A percentile compares a stretch with the other conserved stretches of the same genome.
Conservation (phyloP, 2,797 vertebrate species). For the Chaunax sp. region DNA sequence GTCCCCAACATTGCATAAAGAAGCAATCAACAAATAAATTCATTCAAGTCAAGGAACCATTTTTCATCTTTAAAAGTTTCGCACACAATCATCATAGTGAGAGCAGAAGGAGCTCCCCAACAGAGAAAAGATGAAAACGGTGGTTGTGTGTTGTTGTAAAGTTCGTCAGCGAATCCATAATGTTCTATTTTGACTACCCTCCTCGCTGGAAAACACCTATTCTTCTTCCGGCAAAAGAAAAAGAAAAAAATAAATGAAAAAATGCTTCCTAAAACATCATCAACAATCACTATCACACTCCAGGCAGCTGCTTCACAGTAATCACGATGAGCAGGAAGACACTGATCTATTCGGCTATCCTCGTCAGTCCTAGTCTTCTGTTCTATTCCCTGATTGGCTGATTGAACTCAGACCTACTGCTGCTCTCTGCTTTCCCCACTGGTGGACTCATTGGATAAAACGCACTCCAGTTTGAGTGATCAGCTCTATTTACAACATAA, state of each 20-base stretch:
- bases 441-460: slow-evolving; percentile 28
- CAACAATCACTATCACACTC: slow-evolving; percentile 54
- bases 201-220: slow-evolving; percentile 19
- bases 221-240: not conserved
- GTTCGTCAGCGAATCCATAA: slow-evolving; percentile 63
- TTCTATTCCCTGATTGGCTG: slow-evolving; percentile 81
- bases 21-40: slow-evolving; percentile 83
- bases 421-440: slow-evolving; percentile 23
- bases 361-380: slow-evolving; percentile 61
- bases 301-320: slow-evolving; percentile 73
- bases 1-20: slow-evolving; percentile 88
- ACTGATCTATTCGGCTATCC: slow-evolving; percentile 57
- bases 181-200: slow-evolving; percentile 32
- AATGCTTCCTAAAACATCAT: slow-evolving; percentile 56
- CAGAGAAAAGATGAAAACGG: slow-evolving; percentile 53
- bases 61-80: slow-evolving; percentile 47
- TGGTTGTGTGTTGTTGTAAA: slow-evolving; percentile 43
- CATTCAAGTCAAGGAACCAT: slow-evolving; percentile 82
- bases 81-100: slow-evolving; percentile 80
- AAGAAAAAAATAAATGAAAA: slow-evolving; percentile 24
- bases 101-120: slow-evolving; percentile 66
- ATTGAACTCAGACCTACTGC: slow-evolving; percentile 55
- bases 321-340: slow-evolving; percentile 80
- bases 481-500: slow-evolving; percentile 51
- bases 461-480: slow-evolving; percentile 19